Base-by-base conservation (phyloP, 2,888 invertebrate genomes). In the Rhogogaster chlorosoma region DNA sequence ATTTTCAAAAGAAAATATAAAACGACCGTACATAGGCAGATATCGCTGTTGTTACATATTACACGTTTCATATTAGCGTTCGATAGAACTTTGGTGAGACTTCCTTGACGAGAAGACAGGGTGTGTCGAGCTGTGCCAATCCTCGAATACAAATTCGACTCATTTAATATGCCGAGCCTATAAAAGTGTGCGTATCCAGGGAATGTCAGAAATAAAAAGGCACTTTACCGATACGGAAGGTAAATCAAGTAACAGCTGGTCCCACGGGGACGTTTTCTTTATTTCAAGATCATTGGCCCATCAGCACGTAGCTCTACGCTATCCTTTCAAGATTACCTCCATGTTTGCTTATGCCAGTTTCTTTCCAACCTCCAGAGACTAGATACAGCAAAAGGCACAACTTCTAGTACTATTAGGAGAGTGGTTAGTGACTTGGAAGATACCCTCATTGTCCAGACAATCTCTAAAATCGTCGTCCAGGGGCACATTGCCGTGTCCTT, bases 341-440 rank as follows among this genome's bases (percentile, higher is more conserved):
- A 26, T 53, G 26, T 77, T 80, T 61, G 36, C 53, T 61, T 22
- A 15, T 53, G n/a, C 61, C 61, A 61, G 15, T 80, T 53, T 61
- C 36, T 57, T 61, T 12, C n/a, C 0, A 73, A 73, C 36, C 18
- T 3, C 4, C 73, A 18, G 22, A 42, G 73, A 10, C 15, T 26
- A 45, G 29, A 38, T 45, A 42, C 22, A 67, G 38, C 12, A 49
- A 45, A 42, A 61, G 22, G 26, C 61, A 22, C 38, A 22, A 64
- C 32, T 42, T 80, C 38, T 6, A 61, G 83, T 49, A 67, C 67
- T 42, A n/a, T 42, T 45, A 83, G 22, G 67, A 42, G 45, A 18
- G 45, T n/a, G 36, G 67, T 70, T 67, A 80, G 67, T 18, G 83
- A 83, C 45, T 67, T 61, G 83, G 83, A 67, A 45, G 38, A 36